Percentiles rank a stretch among this genome's conserved stretches.
Conservation (phyloP, 2,113 vertebrate genomes). For the Leucopternis melanops region DNA sequence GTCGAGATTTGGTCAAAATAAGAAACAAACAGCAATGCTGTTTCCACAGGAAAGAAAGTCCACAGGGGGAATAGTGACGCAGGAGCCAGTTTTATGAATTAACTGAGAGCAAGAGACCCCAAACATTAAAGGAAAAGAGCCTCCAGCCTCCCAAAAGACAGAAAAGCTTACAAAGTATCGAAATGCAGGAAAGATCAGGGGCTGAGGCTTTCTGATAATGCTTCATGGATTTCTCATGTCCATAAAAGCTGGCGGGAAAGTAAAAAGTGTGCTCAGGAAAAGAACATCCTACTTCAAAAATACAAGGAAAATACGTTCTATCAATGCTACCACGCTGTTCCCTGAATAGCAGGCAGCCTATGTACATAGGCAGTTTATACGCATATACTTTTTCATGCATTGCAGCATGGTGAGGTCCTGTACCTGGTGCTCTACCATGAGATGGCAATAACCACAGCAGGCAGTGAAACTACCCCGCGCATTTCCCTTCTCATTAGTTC, state of each 20-base stretch:
- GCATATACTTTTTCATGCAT: rapidly evolving
- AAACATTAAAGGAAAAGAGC: neutral
- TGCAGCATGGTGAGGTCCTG: rapidly evolving
- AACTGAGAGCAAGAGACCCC: neutral
- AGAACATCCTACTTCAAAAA: neutral
- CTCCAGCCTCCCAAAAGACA: neutral
- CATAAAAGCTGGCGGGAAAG: neutral
- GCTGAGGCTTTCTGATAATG: neutral
- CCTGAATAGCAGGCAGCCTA: neutral
- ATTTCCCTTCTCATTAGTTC: neutral
- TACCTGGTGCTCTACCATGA: neutral
- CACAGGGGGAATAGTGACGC: neutral
- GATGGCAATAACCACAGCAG: neutral
- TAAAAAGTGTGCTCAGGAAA: neutral
- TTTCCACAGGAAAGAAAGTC: neutral
- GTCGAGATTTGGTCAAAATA: neutral
- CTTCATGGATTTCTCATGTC: neutral
- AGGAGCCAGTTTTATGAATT: neutral
- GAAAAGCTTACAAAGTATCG: neutral
- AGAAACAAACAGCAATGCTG: neutral
- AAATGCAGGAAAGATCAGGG: neutral
- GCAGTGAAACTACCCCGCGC: neutral
- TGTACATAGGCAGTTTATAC: rapidly evolving
- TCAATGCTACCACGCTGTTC: neutral
- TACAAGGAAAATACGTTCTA: neutral